Percentiles rank a stretch among this genome's conserved stretches.
These are phyloP conservation scores for Ceyx erithaca DNA, from an alignment of 2,797 vertebrate species.

Conservation along the genomic window DNA sequence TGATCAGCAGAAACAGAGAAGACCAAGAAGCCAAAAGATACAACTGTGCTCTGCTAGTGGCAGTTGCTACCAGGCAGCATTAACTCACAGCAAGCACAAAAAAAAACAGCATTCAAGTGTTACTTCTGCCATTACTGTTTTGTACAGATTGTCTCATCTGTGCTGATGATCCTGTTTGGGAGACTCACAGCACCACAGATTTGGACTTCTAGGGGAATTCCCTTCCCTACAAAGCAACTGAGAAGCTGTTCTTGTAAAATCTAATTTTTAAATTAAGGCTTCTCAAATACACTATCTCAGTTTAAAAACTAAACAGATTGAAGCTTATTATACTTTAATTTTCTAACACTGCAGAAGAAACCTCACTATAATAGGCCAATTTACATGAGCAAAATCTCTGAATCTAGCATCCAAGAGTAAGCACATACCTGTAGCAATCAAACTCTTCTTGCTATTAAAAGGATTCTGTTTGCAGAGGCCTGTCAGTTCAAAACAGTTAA, in stretches of 20 bases:
- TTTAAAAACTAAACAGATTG: background rate
- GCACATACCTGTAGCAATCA: background rate
- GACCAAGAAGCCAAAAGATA: background rate
- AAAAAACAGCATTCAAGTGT: background rate
- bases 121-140: background rate
- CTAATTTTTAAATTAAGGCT: background rate
- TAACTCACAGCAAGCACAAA: background rate
- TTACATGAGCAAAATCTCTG: background rate
- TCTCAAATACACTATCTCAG: background rate
- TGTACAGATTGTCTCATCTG: background rate
- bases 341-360: background rate
- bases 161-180: background rate
- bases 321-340: background rate
- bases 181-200: background rate
- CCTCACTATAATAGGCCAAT: background rate
- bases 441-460: background rate
- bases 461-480: background rate
- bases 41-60: background rate
- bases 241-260: background rate
- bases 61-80: background rate
- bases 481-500: background rate
- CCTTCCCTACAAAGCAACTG: background rate
- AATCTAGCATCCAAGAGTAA: background rate
- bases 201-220: background rate
- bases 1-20: background rate